Evolutionary conservation across 2,888 invertebrate species (phyloP).

Genomic region (Xiphydria camelus): DNA sequence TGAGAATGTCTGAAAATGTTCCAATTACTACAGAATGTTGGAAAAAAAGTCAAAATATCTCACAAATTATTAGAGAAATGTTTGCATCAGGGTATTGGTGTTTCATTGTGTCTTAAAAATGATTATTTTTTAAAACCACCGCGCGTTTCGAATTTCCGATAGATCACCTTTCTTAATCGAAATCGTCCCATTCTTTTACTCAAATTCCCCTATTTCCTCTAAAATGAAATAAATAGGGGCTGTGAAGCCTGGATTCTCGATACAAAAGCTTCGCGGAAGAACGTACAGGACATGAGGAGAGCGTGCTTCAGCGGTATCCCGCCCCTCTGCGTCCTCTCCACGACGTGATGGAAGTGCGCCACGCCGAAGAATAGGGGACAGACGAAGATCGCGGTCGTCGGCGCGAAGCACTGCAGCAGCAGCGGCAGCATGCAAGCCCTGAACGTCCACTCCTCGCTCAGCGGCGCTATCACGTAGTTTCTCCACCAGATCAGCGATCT

Average conservation of each 20-base stretch:
- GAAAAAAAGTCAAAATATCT: too few relatives aligned
- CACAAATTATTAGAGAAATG: too few relatives aligned
- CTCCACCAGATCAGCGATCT: constrained; percentile 83
- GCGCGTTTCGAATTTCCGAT: too few relatives aligned
- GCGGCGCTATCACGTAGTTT: constrained; percentile 86
- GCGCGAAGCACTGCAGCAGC: constrained; percentile 79
- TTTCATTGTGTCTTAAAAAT: too few relatives aligned
- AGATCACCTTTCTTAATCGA: too few relatives aligned
- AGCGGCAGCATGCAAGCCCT: constrained; percentile 94
- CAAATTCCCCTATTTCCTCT: too few relatives aligned
- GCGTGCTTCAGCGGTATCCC: constrained; percentile 74
- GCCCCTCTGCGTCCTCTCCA: constrained; percentile 74
- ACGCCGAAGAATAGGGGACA: constrained; percentile 92
- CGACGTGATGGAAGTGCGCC: constrained; percentile 92
- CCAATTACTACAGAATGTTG: too few relatives aligned
- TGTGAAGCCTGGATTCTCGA: too few relatives aligned
- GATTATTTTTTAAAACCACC: too few relatives aligned
- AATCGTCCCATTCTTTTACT: neutral
- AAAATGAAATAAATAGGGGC: too few relatives aligned
- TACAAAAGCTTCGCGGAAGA: neutral
- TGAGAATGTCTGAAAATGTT: too few relatives aligned
- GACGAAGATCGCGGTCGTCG: constrained; percentile 75
- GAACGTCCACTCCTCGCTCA: constrained; percentile 95
- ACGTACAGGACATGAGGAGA: constrained; percentile 73
- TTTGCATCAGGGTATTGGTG: too few relatives aligned